Evolutionary conservation across 2,888 invertebrate genomes (phyloP).

Genomic region (Oegoconia quadripuncta): DNA sequence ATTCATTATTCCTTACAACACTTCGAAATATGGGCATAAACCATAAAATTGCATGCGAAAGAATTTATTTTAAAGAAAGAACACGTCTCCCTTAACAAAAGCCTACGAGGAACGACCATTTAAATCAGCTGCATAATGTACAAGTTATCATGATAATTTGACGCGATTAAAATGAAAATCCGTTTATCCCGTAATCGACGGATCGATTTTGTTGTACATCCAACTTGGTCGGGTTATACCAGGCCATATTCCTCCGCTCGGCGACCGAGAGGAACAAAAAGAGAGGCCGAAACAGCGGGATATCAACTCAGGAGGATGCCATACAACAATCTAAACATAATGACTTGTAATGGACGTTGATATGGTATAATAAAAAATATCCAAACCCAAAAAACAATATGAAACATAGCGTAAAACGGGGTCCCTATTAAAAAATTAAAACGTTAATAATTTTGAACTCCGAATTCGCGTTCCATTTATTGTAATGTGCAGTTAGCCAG

Average conservation of each 20-base stretch:
- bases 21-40: conserved; percentile 24
- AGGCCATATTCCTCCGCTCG: conserved; percentile 20
- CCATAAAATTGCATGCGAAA: conserved; percentile 21
- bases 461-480: conserved; percentile 47
- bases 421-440: conserved; percentile 18
- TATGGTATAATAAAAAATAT: conserved; percentile 45
- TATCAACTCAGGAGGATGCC: conserved; percentile 45
- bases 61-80: conserved; percentile 4
- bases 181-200: conserved; percentile 24
- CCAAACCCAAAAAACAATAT: conserved; percentile 24
- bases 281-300: conserved; percentile 48
- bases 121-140: conserved; percentile 23
- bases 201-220: conserved; percentile 14
- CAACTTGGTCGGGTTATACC: conserved; percentile 28
- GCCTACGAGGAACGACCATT: conserved; percentile 15
- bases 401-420: conserved; percentile 32
- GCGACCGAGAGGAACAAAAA: conserved; percentile 32
- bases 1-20: conserved; percentile 30
- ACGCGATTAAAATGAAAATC: conserved; percentile 32
- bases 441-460: conserved; percentile 10
- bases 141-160: conserved; percentile 31
- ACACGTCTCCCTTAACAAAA: neutral
- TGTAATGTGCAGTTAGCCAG: conserved; percentile 33
- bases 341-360: conserved; percentile 62
- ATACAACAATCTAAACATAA: conserved; percentile 60